Base-by-base conservation (phyloP, 2,113 vertebrate genomes). In the Gorilla gorilla region DNA sequence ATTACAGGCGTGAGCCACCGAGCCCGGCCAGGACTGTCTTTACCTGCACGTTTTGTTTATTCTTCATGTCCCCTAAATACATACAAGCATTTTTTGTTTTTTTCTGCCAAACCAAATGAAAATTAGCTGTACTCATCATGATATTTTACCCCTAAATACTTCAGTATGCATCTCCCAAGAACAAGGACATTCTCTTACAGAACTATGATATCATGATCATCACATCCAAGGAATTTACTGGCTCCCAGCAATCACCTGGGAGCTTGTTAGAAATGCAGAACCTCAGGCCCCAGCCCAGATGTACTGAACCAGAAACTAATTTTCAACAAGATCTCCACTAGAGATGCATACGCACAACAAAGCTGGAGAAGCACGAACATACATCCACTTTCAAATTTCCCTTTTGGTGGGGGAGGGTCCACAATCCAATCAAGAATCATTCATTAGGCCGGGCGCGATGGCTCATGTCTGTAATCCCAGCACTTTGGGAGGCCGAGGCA, bases 141-240 rank as follows among this genome's bases (percentile, higher is more conserved):
- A 73, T 55, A 91, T 25, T 81, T 66, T 30, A 97, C 7, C 8
- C 93, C 50, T 78, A 79, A 64, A 80, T 43, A 89, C n/a, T 66
- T 78, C n/a, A 55, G 27, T 72, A 57, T n/a, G 12, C 2, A 64
- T 89, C 43, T 45, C 35, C 70, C 59, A 66, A 83, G 68, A 80
- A 83, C 30, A 90, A 97, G 30, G 35, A 59, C 48, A 90, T 75
- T 88, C 18, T 95, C 59, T 82, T 50, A 80, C 9, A 93, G 87
- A 88, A 83, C 16, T 23, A 57, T 38, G 30, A 40, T 6, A 57
- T 3, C 22, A 43, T 30, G 23, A 35, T 45, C 52, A 35, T 45
- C 52, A 91, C 20, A 52, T 11, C 25, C 22, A 57, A 66, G 11
- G 61, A 87, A 82, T n/a, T 82, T 68, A 61, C 59, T 61, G 59